Percentiles rank a stretch among this genome's conserved stretches.
These are phyloP conservation scores for Hystrix brachyura DNA, from an alignment of 2,113 vertebrate species.

Conservation along the genomic window DNA sequence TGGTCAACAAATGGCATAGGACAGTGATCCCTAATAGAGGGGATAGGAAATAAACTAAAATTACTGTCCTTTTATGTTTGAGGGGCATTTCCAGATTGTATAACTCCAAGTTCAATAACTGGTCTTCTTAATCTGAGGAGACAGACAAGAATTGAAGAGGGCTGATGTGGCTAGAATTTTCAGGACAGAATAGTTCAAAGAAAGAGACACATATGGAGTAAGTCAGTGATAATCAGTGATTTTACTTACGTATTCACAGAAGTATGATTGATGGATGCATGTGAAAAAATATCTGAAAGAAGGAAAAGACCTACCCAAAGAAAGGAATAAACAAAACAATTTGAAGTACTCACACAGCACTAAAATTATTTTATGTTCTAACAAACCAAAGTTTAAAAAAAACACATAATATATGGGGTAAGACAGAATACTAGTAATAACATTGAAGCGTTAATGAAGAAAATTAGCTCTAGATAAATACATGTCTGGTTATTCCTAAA, in stretches of 20 bases:
- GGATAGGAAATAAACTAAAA: neutral
- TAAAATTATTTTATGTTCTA: neutral
- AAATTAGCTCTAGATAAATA: neutral
- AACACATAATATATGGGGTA: neutral
- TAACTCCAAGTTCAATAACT: neutral
- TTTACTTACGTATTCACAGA: neutral
- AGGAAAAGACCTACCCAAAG: neutral
- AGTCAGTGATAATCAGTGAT: neutral
- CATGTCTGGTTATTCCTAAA: neutral
- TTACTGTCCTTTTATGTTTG: neutral
- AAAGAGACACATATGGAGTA: neutral
- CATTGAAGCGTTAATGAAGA: neutral
- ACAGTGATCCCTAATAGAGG: neutral
- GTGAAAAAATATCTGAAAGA: neutral
- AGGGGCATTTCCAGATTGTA: neutral
- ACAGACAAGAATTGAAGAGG: neutral
- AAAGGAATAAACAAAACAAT: neutral
- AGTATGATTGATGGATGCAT: neutral
- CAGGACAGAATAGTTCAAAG: neutral
- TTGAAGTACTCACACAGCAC: neutral
- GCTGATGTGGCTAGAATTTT: neutral
- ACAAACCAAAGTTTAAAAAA: neutral
- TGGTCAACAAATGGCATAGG: neutral
- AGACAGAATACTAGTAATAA: neutral
- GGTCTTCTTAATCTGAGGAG: neutral